Conservation (phyloP, 2,888 invertebrate genomes). For the Heliconius cydno region DNA sequence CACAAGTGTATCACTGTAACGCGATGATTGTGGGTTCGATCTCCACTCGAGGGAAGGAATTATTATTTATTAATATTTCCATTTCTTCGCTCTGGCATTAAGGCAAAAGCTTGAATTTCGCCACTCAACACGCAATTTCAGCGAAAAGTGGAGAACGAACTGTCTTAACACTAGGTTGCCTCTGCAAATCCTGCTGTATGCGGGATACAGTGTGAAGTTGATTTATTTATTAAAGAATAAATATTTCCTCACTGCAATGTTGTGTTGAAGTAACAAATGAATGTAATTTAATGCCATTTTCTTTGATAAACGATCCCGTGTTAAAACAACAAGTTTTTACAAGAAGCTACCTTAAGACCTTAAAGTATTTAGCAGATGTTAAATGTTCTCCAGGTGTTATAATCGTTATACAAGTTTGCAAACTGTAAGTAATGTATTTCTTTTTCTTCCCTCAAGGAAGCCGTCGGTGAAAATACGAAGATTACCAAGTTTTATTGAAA, state of each 20-base stretch:
- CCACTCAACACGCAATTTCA: too few relatives aligned
- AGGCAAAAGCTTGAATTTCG: too few relatives aligned
- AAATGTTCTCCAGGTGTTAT: slow-evolving; percentile 63
- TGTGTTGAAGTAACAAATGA: background rate
- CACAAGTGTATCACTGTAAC: too few relatives aligned
- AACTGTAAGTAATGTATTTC: slow-evolving; percentile 44
- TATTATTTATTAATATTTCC: too few relatives aligned
- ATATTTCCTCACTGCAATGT: background rate
- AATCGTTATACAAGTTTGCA: slow-evolving; percentile 60
- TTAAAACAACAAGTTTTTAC: slow-evolving; percentile 51
- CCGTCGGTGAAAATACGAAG: slow-evolving; percentile 19
- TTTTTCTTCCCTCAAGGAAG: slow-evolving; percentile 25
- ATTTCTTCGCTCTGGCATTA: too few relatives aligned
- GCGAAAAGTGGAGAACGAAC: too few relatives aligned
- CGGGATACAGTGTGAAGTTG: too few relatives aligned
- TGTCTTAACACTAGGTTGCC: too few relatives aligned
- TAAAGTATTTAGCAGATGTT: slow-evolving; percentile 66
- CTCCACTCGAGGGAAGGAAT: too few relatives aligned
- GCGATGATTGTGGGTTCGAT: too few relatives aligned
- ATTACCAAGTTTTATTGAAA: slow-evolving; percentile 37
- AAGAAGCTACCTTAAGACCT: slow-evolving; percentile 53
- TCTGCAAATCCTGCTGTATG: too few relatives aligned
- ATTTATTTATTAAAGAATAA: too few relatives aligned
- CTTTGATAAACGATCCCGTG: background rate
- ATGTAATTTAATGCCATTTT: background rate